phyloP scores from a whole-genome alignment of 2,797 vertebrate genomes.

The Danio aesculapii region DNA sequence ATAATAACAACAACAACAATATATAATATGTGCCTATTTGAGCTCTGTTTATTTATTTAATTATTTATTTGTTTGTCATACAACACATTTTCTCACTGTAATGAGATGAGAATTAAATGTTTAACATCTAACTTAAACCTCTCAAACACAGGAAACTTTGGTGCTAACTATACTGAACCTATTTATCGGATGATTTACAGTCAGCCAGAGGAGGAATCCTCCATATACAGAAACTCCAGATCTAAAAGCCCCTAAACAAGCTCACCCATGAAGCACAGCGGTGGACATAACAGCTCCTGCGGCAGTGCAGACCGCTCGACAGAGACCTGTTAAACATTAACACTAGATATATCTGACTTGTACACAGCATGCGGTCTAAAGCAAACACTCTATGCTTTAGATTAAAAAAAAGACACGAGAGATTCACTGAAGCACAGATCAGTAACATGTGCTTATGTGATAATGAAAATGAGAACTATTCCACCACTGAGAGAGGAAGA shows the following conservation, averaged over 20 bases:
- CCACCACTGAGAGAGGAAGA: neutral
- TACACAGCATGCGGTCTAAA: conserved; percentile 52
- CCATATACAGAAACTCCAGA: conserved; percentile 2
- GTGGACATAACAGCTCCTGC: conserved; percentile 53
- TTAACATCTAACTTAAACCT: too few relatives aligned
- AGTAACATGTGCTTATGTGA: conserved; percentile 2
- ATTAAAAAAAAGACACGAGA: conserved; percentile 12
- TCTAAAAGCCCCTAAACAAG: conserved; percentile 67
- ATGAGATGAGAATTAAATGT: too few relatives aligned
- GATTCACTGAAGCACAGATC: conserved; percentile 27
- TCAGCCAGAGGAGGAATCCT: neutral
- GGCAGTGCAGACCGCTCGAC: conserved; percentile 27
- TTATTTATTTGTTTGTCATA: too few relatives aligned
- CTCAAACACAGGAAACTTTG: too few relatives aligned
- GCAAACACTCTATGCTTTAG: conserved; percentile 38
- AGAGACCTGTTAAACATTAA: conserved; percentile 58
- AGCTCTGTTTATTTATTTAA: too few relatives aligned
- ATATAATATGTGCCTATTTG: too few relatives aligned
- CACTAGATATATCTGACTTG: conserved; percentile 53
- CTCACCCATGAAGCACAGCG: conserved; percentile 52
- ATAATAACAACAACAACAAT: too few relatives aligned
- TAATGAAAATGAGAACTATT: conserved; percentile 1
- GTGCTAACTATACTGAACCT: neutral
- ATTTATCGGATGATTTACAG: neutral
- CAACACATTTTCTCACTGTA: too few relatives aligned